A percentile compares a stretch with the other conserved stretches of the same genome.
Conservation (phyloP, 2,113 vertebrate species). For the Ictalurus furcatus region DNA sequence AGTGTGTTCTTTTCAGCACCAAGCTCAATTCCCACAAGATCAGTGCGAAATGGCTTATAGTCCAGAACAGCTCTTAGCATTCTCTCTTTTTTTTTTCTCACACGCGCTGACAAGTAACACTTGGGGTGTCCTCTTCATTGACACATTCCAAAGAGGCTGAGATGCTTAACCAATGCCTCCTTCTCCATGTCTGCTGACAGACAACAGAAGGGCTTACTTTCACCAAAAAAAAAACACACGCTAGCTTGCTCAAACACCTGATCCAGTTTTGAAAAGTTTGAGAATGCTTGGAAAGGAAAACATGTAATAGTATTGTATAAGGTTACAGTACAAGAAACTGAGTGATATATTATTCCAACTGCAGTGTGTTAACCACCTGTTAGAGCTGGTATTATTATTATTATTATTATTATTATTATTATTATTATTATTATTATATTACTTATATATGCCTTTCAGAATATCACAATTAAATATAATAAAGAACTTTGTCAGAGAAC, state of each 20-base stretch:
- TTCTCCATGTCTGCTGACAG: conserved; percentile 49
- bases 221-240: not conserved
- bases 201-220: conserved; percentile 58
- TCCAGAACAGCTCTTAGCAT: conserved; percentile 46
- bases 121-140: conserved; percentile 77
- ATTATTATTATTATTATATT: not conserved
- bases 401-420: not conserved
- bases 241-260: conserved; percentile 62
- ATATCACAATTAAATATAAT: not conserved
- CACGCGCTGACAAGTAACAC: conserved; percentile 71
- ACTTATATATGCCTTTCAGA: not conserved
- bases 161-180: conserved; percentile 57
- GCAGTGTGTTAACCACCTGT: conserved; percentile 1
- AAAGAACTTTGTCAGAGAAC: not conserved
- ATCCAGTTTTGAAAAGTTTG: conserved; percentile 34
- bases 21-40: conserved; percentile 57
- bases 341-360: conserved; percentile 7
- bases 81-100: conserved; percentile 70
- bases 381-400: not conserved
- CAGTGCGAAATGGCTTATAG: conserved; percentile 34
- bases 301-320: not conserved
- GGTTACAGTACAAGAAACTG: not conserved
- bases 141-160: conserved; percentile 74
- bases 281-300: conserved; percentile 4
- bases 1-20: conserved; percentile 83